Evolutionary conservation across 2,888 invertebrate species (phyloP), one percentile per base, ranked within the genome.

Genomic region (Drosophila hamatofila): DNA sequence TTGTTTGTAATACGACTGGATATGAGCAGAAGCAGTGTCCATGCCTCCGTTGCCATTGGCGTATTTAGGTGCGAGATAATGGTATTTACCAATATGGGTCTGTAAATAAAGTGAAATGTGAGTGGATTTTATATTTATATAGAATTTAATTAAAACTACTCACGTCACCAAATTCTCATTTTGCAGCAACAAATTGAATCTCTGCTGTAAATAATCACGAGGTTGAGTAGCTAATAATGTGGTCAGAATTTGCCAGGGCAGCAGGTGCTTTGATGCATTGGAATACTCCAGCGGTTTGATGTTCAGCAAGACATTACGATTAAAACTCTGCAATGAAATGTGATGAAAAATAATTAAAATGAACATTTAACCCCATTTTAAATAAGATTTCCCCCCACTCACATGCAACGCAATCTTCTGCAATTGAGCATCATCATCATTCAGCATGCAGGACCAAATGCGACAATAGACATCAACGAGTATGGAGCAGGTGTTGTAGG

Each of bases 21-120:
- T n/a, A 85, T 51, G 0, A 85, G 54, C 0, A 85, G 55, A 2
- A 93, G 77, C 25, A 93, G 67, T 8, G 91, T 84, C 93, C 93
- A 93, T 2, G 93, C 93, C 69, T 93, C 93, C 0, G 92, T 92
- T 7, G 92, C 92, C 77, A 92, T 92, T 2, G 91, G 84, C 0
- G 92, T 92, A 21, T 89, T 75, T 23, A 92, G 75, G 69, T 93
- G 92, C 0, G 93, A 92, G 64, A 93, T 91, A 35, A 93, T 90
- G 0, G 88, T 84, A 30, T 89, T 81, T 5, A 93, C 77, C 30
- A 91, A 79, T 44, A 84, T 74, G 3, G 88, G 63, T 30, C 92
- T 93, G 21, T 81, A 23, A 41, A 39, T 3, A 3, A 7, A 0
- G 9, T 27, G 1, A 3, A 11, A 33, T 25, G 14, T 23, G 0